These are phyloP conservation scores for Drosophila ohnishii DNA, from an alignment of 1,140 invertebrate genomes.

Conservation along the genomic window DNA sequence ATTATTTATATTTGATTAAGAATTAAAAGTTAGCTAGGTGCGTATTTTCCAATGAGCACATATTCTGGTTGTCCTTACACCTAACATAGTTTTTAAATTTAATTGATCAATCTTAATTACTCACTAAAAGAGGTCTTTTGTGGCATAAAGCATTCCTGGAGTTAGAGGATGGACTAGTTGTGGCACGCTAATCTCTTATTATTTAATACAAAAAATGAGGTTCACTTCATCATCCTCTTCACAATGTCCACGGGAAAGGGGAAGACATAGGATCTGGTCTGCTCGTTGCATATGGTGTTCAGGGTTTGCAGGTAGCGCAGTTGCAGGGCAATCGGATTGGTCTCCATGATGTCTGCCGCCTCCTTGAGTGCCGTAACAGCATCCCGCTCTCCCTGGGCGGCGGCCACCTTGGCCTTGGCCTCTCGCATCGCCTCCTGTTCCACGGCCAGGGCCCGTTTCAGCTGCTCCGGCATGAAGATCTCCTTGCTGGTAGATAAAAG, in stretches of 20 bases:
- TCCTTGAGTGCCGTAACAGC: slow-evolving; percentile 94
- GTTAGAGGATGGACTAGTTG: slow-evolving; percentile 10
- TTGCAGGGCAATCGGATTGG: slow-evolving; percentile 90
- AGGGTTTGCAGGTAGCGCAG: slow-evolving; percentile 86
- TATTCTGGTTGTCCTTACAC: background rate
- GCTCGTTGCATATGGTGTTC: slow-evolving; percentile 88
- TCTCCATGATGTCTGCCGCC: slow-evolving; percentile 93
- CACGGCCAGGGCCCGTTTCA: slow-evolving; percentile 94
- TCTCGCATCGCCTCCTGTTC: slow-evolving; percentile 91
- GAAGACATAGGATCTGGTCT: slow-evolving; percentile 60
- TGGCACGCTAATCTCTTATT: background rate
- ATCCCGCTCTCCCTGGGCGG: slow-evolving; percentile 92
- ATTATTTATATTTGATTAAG: too few relatives aligned
- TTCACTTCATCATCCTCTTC: slow-evolving; percentile 46
- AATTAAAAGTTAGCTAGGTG: background rate
- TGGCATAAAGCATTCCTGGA: slow-evolving; percentile 18
- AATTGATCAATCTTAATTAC: background rate
- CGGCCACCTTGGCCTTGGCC: slow-evolving; percentile 90
- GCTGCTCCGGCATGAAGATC: slow-evolving; percentile 91
- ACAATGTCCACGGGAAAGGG: slow-evolving; percentile 63
- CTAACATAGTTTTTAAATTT: background rate
- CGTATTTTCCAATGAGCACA: background rate
- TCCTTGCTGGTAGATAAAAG: slow-evolving; percentile 88
- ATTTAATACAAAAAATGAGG: background rate
- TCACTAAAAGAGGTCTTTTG: background rate